Base-by-base conservation (phyloP, 1,140 invertebrate species). In the Andricus grossulariae region DNA sequence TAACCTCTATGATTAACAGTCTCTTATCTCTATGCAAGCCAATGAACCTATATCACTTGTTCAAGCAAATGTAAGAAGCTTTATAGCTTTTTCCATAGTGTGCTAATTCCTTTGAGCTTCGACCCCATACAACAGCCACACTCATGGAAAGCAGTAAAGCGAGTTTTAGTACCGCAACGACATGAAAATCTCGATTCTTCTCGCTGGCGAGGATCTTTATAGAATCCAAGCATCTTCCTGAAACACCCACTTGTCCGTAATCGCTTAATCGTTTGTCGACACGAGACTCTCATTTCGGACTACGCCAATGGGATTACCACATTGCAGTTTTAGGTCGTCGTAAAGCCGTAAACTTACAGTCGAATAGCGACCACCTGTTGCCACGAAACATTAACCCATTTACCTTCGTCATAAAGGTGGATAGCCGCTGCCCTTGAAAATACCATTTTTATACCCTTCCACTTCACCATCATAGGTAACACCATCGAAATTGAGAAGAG, bases 361-460 rank as follows among this genome's bases (percentile, higher is more conserved):
- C 84, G 84, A 90, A 90, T 90, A 87, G 86, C 86, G 78, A 84
- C 90, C 90, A 91, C 90, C 90, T 91, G 90, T 91, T 91, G 90
- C 85, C 84, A 86, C 84, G 85, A 90, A 90, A 91, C 90, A 91
- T 90, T 91, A 90, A 90, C 87, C 89, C 87, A 90, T 91, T 90
- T 90, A 90, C 88, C 87, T 86, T 83, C 83, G 84, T 86, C 86
- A 89, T 91, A 89, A 90, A 90, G 86, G 85, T 89, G 85, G 83
- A 85, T 86, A 85, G 77, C 75, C 83, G 78, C 75, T 80, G 66
- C 79, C 77, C 76, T 84, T 81, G 60, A 66, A 66, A 39, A 45
- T 45, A 45, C 39, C 10, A 45, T 45, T 45, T 11, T 45, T 45
- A 45, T 45, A 45, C 8, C 39, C 39, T 45, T 45, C 39, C 39